A percentile compares a stretch with the other conserved stretches of the same genome.
phyloP scores from a whole-genome alignment of 2,797 vertebrate genomes.

The Pterois miles region DNA sequence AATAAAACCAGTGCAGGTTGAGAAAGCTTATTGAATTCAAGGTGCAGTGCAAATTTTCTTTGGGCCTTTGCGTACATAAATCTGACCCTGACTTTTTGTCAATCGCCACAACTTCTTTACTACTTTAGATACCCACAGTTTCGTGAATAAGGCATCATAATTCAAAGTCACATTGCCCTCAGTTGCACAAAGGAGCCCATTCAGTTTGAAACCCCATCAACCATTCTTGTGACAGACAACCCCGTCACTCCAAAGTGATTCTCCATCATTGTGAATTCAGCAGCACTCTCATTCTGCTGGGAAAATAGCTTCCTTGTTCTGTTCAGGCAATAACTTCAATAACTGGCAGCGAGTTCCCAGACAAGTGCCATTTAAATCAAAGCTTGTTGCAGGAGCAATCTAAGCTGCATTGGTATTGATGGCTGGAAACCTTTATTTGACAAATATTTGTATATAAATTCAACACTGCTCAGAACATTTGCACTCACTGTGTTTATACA shows the following conservation, averaged over 20 bases:
- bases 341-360: constrained; percentile 51
- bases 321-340: constrained; percentile 62
- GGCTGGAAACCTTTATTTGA: constrained; percentile 51
- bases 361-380: constrained; percentile 68
- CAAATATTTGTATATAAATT: constrained; percentile 52
- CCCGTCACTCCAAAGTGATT: constrained; percentile 60
- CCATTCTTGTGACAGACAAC: constrained; percentile 55
- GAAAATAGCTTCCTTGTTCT: constrained; percentile 67
- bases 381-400: constrained; percentile 46
- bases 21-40: constrained; percentile 19
- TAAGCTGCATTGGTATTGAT: constrained; percentile 33
- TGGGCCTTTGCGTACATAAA: constrained; percentile 31
- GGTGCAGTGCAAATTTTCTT: background rate
- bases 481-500: constrained; percentile 32
- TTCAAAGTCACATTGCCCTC: constrained; percentile 64
- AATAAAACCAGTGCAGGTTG: background rate
- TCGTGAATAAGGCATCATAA: constrained; percentile 41
- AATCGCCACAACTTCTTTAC: constrained; percentile 27
- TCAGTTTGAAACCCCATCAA: constrained; percentile 62
- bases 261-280: constrained; percentile 64
- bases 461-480: constrained; percentile 13
- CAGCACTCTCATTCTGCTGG: constrained; percentile 52
- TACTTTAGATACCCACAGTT: constrained; percentile 47
- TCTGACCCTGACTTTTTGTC: constrained; percentile 37
- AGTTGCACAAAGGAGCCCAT: constrained; percentile 54